Conservation (phyloP, 2,113 vertebrate genomes). For the Caracal caracal region DNA sequence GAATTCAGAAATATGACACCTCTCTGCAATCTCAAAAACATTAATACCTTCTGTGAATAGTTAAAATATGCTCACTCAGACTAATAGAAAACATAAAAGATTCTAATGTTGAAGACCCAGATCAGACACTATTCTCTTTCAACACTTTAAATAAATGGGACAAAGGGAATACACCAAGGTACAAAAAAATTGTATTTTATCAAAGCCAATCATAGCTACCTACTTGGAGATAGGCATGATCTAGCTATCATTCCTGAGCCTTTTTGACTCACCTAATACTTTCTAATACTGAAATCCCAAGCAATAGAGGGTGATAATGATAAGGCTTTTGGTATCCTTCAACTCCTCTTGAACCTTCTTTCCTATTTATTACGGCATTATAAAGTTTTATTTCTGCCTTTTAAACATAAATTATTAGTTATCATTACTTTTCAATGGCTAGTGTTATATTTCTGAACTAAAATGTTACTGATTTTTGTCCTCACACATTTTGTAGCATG, state of each 20-base stretch:
- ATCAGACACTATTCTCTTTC: neutral
- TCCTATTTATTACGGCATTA: neutral
- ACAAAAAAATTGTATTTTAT: neutral
- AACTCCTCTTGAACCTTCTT: neutral
- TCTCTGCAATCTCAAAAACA: neutral
- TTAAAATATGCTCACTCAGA: neutral
- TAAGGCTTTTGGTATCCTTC: neutral
- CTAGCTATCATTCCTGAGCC: neutral
- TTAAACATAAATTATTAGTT: slow-evolving; percentile 13
- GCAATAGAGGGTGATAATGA: neutral
- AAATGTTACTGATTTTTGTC: neutral
- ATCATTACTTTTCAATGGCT: neutral
- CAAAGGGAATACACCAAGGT: neutral
- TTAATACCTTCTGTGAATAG: neutral
- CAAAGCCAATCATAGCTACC: neutral
- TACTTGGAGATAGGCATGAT: neutral
- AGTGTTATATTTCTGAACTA: neutral
- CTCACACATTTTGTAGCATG: neutral
- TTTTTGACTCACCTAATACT: neutral
- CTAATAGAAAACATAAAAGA: slow-evolving; percentile 4
- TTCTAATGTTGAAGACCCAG: neutral
- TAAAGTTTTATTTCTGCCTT: neutral
- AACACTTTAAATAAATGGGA: slow-evolving; percentile 14
- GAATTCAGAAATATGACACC: neutral
- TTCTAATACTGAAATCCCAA: neutral